Conservation (phyloP, 2,113 vertebrate species). For the Telmatochromis brachygnathus region DNA sequence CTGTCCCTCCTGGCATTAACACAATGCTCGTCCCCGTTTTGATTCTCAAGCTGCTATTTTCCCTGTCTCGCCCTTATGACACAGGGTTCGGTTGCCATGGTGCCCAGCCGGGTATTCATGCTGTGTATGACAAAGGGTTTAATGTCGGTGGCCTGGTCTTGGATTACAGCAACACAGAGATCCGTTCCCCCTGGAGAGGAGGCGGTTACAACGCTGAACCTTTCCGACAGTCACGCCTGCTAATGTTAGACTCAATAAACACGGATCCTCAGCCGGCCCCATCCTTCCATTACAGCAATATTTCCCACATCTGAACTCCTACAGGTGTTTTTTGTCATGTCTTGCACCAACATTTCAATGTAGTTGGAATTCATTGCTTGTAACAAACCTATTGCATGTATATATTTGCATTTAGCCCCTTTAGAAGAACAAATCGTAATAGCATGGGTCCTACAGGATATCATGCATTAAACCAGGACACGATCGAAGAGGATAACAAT, state of each 20-base stretch:
- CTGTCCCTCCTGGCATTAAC: not conserved
- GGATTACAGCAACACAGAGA: slow-evolving; percentile 63
- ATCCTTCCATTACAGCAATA: not conserved
- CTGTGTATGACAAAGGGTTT: slow-evolving; percentile 65
- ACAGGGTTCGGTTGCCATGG: slow-evolving; percentile 59
- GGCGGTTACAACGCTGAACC: slow-evolving; percentile 20
- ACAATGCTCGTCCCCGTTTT: not conserved
- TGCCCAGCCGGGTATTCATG: slow-evolving; percentile 53
- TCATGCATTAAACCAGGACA: slow-evolving; percentile 11
- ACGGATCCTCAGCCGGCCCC: not conserved
- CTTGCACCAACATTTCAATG: not conserved
- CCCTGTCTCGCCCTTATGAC: slow-evolving; percentile 7
- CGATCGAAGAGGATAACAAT: not conserved
- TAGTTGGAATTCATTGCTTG: not conserved
- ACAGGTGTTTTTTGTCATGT: not conserved
- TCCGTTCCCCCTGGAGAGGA: slow-evolving; percentile 47
- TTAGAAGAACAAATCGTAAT: not conserved
- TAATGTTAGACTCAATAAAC: slow-evolving; percentile 50
- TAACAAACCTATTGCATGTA: not conserved
- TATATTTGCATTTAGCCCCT: not conserved
- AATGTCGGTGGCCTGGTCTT: slow-evolving; percentile 49
- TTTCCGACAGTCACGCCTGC: slow-evolving; percentile 40
- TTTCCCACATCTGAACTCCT: slow-evolving; percentile 4
- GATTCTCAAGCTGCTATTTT: not conserved
- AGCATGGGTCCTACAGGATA: slow-evolving; percentile 27